Evolutionary conservation across 2,888 invertebrate species (phyloP).

Genomic region (Brachylomia viminalis): DNA sequence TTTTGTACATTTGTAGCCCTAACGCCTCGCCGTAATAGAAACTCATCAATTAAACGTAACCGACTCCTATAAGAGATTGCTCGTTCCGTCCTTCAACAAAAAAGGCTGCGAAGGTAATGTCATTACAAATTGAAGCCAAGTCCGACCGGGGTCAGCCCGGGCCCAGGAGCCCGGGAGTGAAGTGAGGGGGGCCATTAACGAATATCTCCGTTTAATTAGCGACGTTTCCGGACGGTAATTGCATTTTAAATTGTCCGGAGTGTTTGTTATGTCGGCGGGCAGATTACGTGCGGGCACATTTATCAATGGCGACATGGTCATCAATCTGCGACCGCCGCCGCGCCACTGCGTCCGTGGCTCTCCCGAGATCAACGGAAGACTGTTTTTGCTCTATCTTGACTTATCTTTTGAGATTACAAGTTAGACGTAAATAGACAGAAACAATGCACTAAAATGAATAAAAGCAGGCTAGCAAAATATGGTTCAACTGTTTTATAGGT

Average conservation of each 20-base stretch:
- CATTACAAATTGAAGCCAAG: slow-evolving; percentile 69
- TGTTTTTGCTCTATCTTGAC: slow-evolving; percentile 19
- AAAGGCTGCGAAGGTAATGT: slow-evolving; percentile 67
- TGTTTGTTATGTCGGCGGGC: slow-evolving; percentile 62
- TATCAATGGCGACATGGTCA: slow-evolving; percentile 55
- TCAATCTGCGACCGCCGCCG: slow-evolving; percentile 48
- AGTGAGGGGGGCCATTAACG: slow-evolving; percentile 71
- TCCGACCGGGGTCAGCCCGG: slow-evolving; percentile 56
- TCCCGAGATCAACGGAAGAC: slow-evolving; percentile 10
- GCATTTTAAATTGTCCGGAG: slow-evolving; percentile 80
- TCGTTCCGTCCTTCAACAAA: slow-evolving; percentile 63
- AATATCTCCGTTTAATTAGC: slow-evolving; percentile 84
- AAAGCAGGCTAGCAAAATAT: not conserved
- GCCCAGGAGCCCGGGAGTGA: slow-evolving; percentile 10
- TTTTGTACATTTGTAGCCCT: slow-evolving; percentile 12
- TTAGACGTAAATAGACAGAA: not conserved
- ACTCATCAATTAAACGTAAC: slow-evolving; percentile 64
- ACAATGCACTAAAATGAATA: not conserved
- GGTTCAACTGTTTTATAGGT: not conserved
- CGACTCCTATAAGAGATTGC: slow-evolving; percentile 65
- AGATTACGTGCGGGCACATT: slow-evolving; percentile 55
- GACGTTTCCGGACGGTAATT: slow-evolving; percentile 79
- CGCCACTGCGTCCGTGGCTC: not conserved
- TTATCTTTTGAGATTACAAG: not conserved
- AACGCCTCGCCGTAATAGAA: slow-evolving; percentile 54